phyloP scores from a whole-genome alignment of 2,113 vertebrate genomes.

The Steatornis caripensis region DNA sequence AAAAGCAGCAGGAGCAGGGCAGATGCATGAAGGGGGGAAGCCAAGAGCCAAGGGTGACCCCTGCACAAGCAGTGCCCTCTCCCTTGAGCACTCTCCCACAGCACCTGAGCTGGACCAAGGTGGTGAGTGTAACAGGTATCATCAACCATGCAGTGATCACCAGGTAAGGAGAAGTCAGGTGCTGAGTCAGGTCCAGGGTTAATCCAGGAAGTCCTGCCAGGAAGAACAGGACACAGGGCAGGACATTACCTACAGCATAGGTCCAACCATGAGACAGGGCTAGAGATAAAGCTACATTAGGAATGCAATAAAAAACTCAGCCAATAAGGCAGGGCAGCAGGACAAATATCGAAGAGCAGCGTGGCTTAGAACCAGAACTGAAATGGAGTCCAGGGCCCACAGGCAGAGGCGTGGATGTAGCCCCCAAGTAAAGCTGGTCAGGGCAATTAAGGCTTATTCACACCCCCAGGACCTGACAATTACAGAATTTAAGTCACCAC shows the following conservation, averaged over 20 bases:
- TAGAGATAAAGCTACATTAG: background rate
- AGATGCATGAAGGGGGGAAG: background rate
- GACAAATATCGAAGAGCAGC: background rate
- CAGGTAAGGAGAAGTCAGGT: background rate
- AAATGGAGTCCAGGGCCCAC: background rate
- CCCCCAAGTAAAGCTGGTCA: background rate
- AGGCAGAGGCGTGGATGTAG: background rate
- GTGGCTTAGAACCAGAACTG: background rate
- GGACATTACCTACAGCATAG: background rate
- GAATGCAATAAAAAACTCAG: background rate
- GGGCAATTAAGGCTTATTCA: background rate
- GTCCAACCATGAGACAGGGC: background rate
- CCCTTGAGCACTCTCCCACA: background rate
- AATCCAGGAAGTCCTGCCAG: background rate
- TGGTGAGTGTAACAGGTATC: background rate
- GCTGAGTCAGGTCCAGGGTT: background rate
- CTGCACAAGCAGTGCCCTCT: background rate
- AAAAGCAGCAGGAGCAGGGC: background rate
- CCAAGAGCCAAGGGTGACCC: background rate
- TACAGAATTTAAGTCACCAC: background rate
- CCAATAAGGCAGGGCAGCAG: background rate
- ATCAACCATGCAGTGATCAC: background rate
- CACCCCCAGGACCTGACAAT: background rate
- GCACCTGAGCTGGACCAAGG: background rate
- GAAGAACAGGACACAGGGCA: background rate